Evolutionary conservation across 1,140 invertebrate species (phyloP).

Genomic region (Aphaenogaster rudis): DNA sequence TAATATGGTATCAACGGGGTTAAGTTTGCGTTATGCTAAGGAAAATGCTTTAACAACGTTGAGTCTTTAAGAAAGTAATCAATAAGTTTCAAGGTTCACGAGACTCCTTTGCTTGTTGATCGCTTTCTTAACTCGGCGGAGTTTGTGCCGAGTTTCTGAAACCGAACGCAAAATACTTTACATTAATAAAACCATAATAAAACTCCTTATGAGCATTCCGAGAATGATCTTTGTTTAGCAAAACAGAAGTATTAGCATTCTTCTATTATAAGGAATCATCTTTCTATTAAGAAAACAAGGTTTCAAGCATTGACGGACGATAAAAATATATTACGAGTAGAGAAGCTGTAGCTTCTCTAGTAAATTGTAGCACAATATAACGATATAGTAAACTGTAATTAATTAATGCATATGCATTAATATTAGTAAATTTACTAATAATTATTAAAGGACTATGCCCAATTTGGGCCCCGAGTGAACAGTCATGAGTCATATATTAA

Average conservation of each 20-base stretch:
- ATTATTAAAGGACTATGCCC: too few species aligned
- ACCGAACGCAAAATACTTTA: slow-evolving; percentile 42
- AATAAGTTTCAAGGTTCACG: slow-evolving; percentile 58
- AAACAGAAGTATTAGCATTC: slow-evolving; percentile 33
- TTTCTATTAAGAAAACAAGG: neutral
- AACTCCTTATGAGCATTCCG: slow-evolving; percentile 39
- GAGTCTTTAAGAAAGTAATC: slow-evolving; percentile 61
- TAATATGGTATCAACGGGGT: slow-evolving; percentile 9
- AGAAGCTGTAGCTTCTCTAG: neutral
- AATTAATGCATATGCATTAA: slow-evolving; percentile 4
- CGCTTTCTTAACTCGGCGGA: slow-evolving; percentile 47
- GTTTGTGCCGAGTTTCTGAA: slow-evolving; percentile 41
- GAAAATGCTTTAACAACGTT: slow-evolving; percentile 41
- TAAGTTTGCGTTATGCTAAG: slow-evolving; percentile 7
- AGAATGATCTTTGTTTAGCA: slow-evolving; percentile 22
- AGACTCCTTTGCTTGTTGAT: slow-evolving; percentile 57
- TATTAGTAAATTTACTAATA: neutral
- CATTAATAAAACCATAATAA: slow-evolving; percentile 56
- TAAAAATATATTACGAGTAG: neutral
- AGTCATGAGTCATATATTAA: too few species aligned
- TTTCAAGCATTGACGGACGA: neutral
- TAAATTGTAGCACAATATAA: neutral
- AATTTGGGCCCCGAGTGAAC: too few species aligned
- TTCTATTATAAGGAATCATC: neutral
- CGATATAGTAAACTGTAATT: neutral